phyloP scores from a whole-genome alignment of 1,140 invertebrate genomes.

The Rhopalosiphum padi region DNA sequence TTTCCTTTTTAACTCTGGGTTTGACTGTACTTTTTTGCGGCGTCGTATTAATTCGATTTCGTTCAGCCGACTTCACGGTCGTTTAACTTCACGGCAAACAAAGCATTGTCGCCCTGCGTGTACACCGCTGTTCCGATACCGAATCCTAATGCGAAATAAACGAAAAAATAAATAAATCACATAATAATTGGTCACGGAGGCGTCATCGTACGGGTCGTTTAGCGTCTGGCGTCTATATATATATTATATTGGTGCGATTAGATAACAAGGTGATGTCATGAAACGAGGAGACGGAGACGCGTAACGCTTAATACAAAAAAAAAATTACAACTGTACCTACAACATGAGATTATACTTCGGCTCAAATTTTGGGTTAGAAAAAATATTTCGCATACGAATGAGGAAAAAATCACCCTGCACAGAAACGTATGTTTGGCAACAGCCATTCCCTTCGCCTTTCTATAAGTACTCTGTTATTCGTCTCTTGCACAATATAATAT shows the following conservation, averaged over 20 bases:
- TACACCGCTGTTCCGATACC: not conserved
- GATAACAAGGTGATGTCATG: not conserved
- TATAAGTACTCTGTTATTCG: no score
- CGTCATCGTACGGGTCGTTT: not conserved
- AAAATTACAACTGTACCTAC: not conserved
- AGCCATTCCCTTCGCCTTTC: not conserved
- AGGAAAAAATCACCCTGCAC: no score
- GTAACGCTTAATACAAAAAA: not conserved
- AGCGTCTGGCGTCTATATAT: not conserved
- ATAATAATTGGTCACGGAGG: conserved; percentile 21
- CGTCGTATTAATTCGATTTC: conserved; percentile 9
- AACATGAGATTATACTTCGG: no score
- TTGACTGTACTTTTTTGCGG: not conserved
- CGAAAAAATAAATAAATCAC: not conserved
- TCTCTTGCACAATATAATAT: no score
- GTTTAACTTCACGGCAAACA: conserved; percentile 24
- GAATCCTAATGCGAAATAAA: not conserved
- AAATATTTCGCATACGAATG: not conserved
- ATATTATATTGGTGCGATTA: not conserved
- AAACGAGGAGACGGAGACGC: not conserved
- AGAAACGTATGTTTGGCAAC: not conserved
- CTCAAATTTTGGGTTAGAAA: not conserved
- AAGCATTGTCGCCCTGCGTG: not conserved
- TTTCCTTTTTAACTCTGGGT: not conserved
- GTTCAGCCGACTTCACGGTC: conserved; percentile 23